Evolutionary conservation across 2,113 vertebrate species (phyloP).

Genomic region (Menura novaehollandiae): DNA sequence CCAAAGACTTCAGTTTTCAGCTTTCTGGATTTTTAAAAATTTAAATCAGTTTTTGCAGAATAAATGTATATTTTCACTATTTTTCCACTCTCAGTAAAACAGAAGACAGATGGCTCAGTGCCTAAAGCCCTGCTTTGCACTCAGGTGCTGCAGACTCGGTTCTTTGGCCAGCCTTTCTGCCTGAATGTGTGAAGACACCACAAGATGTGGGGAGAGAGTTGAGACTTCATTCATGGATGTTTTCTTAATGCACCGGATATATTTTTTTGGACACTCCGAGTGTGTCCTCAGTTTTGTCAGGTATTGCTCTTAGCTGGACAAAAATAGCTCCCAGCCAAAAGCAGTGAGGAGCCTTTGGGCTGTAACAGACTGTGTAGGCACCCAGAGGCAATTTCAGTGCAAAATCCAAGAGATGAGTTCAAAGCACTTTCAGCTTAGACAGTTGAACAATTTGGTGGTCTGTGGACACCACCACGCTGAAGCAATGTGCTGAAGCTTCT

Average conservation of each 20-base stretch:
- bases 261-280: neutral
- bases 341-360: neutral
- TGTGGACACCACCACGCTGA: neutral
- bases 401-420: neutral
- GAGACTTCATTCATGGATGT: neutral
- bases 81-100: neutral
- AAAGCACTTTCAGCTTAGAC: neutral
- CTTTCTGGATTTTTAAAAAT: slow-evolving; percentile 44
- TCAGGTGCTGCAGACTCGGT: neutral
- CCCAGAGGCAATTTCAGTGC: neutral
- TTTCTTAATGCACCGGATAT: neutral
- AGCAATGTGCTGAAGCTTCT: accelerated
- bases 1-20: slow-evolving; percentile 16
- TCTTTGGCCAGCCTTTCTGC: neutral
- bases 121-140: neutral
- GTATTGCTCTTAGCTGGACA: neutral
- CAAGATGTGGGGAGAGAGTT: neutral
- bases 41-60: slow-evolving; percentile 45
- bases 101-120: neutral
- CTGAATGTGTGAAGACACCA: neutral
- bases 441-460: neutral
- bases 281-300: neutral
- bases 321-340: neutral
- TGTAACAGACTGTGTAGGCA: neutral
- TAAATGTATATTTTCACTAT: slow-evolving; percentile 33